Evolutionary conservation across 2,113 vertebrate genomes (phyloP).

Genomic region (Hirundichthys speculiger): DNA sequence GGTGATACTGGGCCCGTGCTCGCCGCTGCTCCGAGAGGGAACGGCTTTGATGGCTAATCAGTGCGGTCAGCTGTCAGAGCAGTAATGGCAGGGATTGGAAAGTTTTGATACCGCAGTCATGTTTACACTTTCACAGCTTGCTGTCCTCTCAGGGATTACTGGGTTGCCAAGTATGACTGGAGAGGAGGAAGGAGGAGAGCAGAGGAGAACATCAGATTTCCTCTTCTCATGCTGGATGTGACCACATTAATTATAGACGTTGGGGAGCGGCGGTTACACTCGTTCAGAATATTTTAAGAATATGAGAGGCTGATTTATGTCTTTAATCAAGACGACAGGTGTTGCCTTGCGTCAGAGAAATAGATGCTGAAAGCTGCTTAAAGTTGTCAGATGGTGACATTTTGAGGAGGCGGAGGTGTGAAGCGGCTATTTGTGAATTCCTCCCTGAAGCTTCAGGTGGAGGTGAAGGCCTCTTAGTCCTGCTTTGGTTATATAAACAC

Average conservation of each 20-base stretch:
- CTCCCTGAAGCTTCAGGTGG: slow-evolving; percentile 44
- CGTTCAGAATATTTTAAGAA: slow-evolving; percentile 66
- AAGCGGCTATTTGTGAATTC: slow-evolving; percentile 55
- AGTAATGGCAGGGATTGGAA: slow-evolving; percentile 65
- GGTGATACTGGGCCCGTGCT: slow-evolving; percentile 48
- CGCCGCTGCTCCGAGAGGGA: slow-evolving; percentile 47
- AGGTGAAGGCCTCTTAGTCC: slow-evolving; percentile 24
- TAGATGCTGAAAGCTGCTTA: slow-evolving; percentile 62
- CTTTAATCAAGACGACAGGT: slow-evolving; percentile 74
- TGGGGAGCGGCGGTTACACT: slow-evolving; percentile 51
- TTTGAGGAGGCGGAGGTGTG: slow-evolving; percentile 57
- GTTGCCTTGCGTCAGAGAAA: slow-evolving; percentile 53
- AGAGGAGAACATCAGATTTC: slow-evolving; percentile 69
- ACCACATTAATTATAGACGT: slow-evolving; percentile 81
- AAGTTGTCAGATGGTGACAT: slow-evolving; percentile 68
- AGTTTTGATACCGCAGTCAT: slow-evolving; percentile 75
- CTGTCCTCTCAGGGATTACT: slow-evolving; percentile 76
- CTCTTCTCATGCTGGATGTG: slow-evolving; percentile 61
- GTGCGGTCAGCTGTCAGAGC: slow-evolving; percentile 78
- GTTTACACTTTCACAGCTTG: slow-evolving; percentile 75
- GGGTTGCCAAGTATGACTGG: slow-evolving; percentile 61
- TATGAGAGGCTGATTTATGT: slow-evolving; percentile 60
- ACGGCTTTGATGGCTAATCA: slow-evolving; percentile 76
- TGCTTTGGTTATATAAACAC: slow-evolving; percentile 11
- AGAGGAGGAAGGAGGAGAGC: slow-evolving; percentile 28